A percentile compares a stretch with the other conserved stretches of the same genome.
phyloP scores from a whole-genome alignment of 2,113 vertebrate genomes.

The Paratilapia polleni region DNA sequence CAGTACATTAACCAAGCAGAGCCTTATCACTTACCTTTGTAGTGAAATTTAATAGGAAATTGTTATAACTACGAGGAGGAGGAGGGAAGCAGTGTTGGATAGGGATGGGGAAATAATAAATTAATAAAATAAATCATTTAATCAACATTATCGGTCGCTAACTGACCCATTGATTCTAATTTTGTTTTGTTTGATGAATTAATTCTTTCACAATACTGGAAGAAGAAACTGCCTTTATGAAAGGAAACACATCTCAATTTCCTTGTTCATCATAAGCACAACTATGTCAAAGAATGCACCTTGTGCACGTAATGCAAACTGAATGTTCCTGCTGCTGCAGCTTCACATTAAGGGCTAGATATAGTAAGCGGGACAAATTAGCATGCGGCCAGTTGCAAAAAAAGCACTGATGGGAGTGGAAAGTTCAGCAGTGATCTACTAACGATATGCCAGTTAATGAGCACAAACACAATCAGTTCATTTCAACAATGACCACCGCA shows the following conservation, averaged over 20 bases:
- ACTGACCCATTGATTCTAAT: too few relatives aligned
- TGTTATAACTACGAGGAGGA: too few relatives aligned
- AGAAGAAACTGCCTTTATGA: not conserved
- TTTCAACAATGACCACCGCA: not conserved
- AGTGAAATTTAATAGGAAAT: too few relatives aligned
- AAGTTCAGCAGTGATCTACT: not conserved
- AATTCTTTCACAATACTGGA: not conserved
- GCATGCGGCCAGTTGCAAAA: not conserved
- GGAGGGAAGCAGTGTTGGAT: too few relatives aligned
- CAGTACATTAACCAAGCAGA: too few relatives aligned
- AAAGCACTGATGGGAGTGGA: not conserved
- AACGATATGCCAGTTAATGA: not conserved
- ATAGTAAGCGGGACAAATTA: not conserved
- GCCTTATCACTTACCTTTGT: too few relatives aligned
- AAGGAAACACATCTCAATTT: not conserved
- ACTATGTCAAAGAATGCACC: not conserved
- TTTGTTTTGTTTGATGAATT: too few relatives aligned
- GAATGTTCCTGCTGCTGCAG: not conserved
- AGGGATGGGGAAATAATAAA: too few relatives aligned
- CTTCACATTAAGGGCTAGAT: not conserved
- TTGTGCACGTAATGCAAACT: not conserved
- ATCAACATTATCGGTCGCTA: too few relatives aligned
- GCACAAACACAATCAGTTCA: not conserved
- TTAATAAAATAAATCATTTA: too few relatives aligned
- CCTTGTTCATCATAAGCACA: not conserved